phyloP scores from a whole-genome alignment of 2,888 invertebrate species.

The Epinotia nisella region DNA sequence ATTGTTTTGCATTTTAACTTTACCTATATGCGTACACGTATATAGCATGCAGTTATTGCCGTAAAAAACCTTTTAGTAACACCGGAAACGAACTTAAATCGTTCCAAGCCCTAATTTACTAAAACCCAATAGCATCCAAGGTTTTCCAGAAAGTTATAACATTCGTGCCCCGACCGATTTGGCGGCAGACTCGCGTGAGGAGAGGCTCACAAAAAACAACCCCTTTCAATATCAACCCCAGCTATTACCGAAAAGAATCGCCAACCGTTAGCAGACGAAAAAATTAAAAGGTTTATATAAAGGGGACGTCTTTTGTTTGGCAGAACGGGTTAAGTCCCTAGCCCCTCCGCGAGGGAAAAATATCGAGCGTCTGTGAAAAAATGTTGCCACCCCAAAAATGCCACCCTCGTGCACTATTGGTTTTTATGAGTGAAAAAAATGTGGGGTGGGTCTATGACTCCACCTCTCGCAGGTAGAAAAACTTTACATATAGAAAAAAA shows the following conservation, averaged over 20 bases:
- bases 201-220: conserved; percentile 73
- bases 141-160: conserved; percentile 42
- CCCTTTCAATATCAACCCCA: conserved; percentile 72
- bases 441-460: conserved; percentile 71
- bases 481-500: conserved; percentile 57
- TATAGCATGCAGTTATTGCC: background rate
- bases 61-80: conserved; percentile 30
- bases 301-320: conserved; percentile 71
- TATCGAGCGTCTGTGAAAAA: conserved; percentile 77
- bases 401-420: conserved; percentile 67
- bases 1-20: too few species aligned
- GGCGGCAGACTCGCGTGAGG: conserved; percentile 74
- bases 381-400: conserved; percentile 70
- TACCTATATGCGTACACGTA: too few species aligned
- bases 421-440: conserved; percentile 71
- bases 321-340: conserved; percentile 67
- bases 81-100: conserved; percentile 33
- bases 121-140: conserved; percentile 29
- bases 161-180: conserved; percentile 76
- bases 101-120: conserved; percentile 26
- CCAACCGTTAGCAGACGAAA: conserved; percentile 77
- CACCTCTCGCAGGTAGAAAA: conserved; percentile 78
- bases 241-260: conserved; percentile 80
- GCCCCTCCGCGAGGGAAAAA: conserved; percentile 71
- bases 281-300: conserved; percentile 79